Base-by-base conservation (phyloP, 2,888 invertebrate species). In the Boloria selene region DNA sequence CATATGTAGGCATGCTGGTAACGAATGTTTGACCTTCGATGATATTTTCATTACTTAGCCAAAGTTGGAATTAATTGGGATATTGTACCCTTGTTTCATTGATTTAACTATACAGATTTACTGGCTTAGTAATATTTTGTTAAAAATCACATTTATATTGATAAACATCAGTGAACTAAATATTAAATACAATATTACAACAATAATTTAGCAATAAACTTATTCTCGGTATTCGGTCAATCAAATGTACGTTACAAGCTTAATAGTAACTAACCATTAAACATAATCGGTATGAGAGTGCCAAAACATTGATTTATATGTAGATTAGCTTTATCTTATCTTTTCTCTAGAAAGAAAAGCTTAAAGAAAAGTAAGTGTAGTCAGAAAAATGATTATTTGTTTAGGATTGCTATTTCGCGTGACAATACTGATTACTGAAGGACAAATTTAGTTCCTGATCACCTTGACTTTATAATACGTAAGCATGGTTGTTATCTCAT, bases 331-430 rank as follows among this genome's bases (percentile, higher is more conserved):
- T 22, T 50, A 56, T 56, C 56, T 56, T 59, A 59, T 59, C 59
- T 59, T 45, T 51, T 26, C 45, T 45, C 26, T 38, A 47, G n/a
- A 26, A n/a, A 44, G 38, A 47, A 51, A 55, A 52, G 2, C n/a
- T 51, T 51, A 51, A 51, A 42, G 22, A 26, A 44, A 55, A 47
- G 26, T 38, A 31, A 16, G 5, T 47, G 61, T 62, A 61, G 53
- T 42, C 26, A 60, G 38, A 53, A 51, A 53, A 59, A 52, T 47
- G 58, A 56, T 65, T 55, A 58, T 70, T 64, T 65, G 65, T 62
- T 70, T 70, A 61, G 59, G 64, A 76, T 74, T 70, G 72, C 70
- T 49, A 55, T 62, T 68, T 77, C 72, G 77, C 77, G 77, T 77
- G 77, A 71, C 73, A 66, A 56, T 38, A 54, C 55, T 56, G 76